A percentile compares a stretch with the other conserved stretches of the same genome.
phyloP scores from a whole-genome alignment of 2,888 invertebrate genomes.

The Parnassius mnemosyne region DNA sequence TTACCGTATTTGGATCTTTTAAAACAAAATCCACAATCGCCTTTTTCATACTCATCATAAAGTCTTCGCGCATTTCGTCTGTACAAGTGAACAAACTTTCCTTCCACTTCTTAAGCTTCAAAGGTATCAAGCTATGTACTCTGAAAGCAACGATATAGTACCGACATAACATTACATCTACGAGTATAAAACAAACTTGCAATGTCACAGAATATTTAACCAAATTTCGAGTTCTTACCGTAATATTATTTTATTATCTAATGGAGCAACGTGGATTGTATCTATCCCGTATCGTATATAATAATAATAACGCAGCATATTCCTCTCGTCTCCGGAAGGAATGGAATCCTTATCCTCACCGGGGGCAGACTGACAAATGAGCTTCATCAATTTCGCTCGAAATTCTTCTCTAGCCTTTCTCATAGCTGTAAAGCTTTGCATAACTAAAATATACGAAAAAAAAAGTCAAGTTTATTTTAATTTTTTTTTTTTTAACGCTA shows the following conservation, averaged over 20 bases:
- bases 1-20: conserved; percentile 84
- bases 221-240: conserved; percentile 57
- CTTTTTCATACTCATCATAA: conserved; percentile 93
- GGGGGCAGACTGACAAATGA: conserved; percentile 83
- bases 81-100: conserved; percentile 81
- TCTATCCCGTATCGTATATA: conserved; percentile 95
- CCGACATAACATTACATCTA: no score
- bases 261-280: conserved; percentile 92
- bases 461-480: neutral
- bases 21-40: conserved; percentile 95
- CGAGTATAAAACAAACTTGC: neutral
- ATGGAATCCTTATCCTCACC: conserved; percentile 65
- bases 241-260: conserved; percentile 86
- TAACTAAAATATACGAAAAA: conserved; percentile 54
- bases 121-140: conserved; percentile 83
- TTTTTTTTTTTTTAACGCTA: no score
- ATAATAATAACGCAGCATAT: conserved; percentile 91
- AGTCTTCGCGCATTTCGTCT: conserved; percentile 91
- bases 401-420: conserved; percentile 90
- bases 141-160: conserved; percentile 47
- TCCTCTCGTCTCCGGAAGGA: conserved; percentile 83
- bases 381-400: conserved; percentile 87
- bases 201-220: neutral
- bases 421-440: conserved; percentile 84
- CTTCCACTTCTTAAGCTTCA: conserved; percentile 82